phyloP scores from a whole-genome alignment of 2,113 vertebrate genomes.

The Antechinus stuartii region DNA sequence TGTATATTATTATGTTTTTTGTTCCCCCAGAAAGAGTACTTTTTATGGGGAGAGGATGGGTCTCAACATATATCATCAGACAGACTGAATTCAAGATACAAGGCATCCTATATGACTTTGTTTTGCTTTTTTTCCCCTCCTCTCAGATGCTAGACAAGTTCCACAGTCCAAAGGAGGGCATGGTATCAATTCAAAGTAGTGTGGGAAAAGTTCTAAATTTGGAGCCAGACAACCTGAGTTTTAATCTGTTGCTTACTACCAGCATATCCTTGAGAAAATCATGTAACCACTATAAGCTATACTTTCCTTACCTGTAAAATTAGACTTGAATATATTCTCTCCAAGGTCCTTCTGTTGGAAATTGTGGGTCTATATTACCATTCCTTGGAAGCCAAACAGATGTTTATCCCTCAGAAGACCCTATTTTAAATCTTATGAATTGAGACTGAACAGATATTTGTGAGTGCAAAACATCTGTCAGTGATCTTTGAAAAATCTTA shows the following conservation, averaged over 20 bases:
- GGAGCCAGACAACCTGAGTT: not conserved
- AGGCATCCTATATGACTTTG: not conserved
- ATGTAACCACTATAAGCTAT: not conserved
- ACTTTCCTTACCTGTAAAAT: not conserved
- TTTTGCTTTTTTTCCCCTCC: not conserved
- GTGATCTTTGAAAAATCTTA: not conserved
- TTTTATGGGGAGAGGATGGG: not conserved
- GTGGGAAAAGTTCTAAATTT: not conserved
- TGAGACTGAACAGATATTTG: not conserved
- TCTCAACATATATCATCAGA: not conserved
- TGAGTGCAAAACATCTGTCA: not conserved
- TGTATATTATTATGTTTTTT: not conserved
- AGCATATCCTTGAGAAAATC: not conserved
- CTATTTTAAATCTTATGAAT: not conserved
- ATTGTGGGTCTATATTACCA: not conserved
- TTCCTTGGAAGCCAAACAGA: not conserved
- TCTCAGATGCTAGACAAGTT: not conserved
- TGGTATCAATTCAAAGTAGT: not conserved
- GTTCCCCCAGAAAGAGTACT: not conserved
- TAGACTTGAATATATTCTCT: not conserved
- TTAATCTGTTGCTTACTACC: not conserved
- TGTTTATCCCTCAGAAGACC: not conserved
- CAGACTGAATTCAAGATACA: not conserved
- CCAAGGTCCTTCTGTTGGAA: not conserved
- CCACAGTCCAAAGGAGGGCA: not conserved